phyloP scores from a whole-genome alignment of 2,113 vertebrate species.

The Cyanocitta stelleri region DNA sequence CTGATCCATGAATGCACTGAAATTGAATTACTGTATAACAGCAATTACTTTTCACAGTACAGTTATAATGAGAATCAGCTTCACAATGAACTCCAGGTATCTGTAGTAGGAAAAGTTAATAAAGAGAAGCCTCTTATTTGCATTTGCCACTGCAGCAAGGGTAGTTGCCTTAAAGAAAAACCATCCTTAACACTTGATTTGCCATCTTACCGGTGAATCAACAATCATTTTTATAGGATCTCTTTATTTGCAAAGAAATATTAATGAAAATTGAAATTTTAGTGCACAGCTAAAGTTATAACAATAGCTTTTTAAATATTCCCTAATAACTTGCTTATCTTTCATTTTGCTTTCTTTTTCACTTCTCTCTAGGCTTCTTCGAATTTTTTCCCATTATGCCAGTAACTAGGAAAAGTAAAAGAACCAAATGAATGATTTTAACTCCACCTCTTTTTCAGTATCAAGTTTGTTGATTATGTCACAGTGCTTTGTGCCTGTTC shows the following conservation, averaged over 20 bases:
- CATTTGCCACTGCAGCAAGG: conserved; percentile 34
- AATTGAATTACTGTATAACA: conserved; percentile 90
- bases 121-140: conserved; percentile 34
- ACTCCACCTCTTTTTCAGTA: neutral
- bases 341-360: neutral
- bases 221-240: neutral
- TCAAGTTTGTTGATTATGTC: neutral
- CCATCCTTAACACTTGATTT: conserved; percentile 33
- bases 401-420: neutral
- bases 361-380: neutral
- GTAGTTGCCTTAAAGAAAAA: conserved; percentile 42
- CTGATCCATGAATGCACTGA: conserved; percentile 76
- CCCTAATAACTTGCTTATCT: neutral
- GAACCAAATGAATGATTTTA: neutral
- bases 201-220: conserved; percentile 36
- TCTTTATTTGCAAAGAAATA: neutral
- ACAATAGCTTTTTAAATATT: neutral
- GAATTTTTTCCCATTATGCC: neutral
- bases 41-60: conserved; percentile 81
- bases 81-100: conserved; percentile 65
- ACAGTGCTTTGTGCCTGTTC: neutral
- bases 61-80: conserved; percentile 74
- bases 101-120: conserved; percentile 45
- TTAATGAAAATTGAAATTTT: neutral
- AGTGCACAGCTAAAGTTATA: neutral